Percentiles rank a stretch among this genome's conserved stretches.
Conservation (phyloP, 1,140 invertebrate genomes). For the Bombus confusus region DNA sequence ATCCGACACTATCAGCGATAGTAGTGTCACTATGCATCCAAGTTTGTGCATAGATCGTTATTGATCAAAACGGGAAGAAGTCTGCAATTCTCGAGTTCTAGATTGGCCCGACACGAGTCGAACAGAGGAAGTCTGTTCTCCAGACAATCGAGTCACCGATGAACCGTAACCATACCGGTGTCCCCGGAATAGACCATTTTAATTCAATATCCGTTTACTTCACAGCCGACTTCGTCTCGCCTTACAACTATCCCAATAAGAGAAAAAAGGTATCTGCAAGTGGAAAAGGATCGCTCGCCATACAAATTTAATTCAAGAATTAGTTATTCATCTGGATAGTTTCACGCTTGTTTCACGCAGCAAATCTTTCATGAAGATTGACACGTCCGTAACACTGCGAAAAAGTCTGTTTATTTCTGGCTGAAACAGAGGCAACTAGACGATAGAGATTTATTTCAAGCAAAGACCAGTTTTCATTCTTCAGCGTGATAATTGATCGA, state of each 20-base stretch:
- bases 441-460: neutral
- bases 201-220: conserved; percentile 58
- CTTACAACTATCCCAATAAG: neutral
- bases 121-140: neutral
- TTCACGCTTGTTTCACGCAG: neutral
- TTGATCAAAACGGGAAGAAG: neutral
- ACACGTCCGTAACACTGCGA: neutral
- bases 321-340: neutral
- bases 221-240: neutral
- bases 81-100: neutral
- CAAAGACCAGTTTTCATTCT: too few relatives aligned
- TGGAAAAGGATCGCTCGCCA: neutral
- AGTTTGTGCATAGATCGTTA: neutral
- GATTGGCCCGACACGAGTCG: neutral
- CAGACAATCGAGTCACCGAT: conserved; percentile 41
- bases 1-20: neutral
- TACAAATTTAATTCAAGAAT: neutral
- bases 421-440: neutral
- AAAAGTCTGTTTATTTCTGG: neutral
- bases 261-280: neutral
- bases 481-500: neutral
- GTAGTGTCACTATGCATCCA: neutral
- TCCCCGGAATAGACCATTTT: conserved; percentile 55
- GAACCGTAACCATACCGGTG: conserved; percentile 28
- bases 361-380: neutral